Evolutionary conservation across 2,888 invertebrate genomes (phyloP).

Genomic region (Drepanosiphum platanoidis): DNA sequence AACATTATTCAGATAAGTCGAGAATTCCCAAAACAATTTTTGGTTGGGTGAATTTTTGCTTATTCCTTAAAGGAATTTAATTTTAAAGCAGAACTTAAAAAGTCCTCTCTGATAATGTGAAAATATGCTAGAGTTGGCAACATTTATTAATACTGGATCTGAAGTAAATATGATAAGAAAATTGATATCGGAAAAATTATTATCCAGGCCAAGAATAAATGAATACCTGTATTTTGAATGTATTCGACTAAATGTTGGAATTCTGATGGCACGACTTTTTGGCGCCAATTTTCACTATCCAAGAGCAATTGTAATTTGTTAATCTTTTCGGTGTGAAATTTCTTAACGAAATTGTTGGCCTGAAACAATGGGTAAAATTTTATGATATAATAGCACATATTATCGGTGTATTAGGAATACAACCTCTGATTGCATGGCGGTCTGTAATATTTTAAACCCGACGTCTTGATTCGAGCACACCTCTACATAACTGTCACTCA

Average conservation of each 20-base stretch:
- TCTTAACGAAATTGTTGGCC: conserved; percentile 89
- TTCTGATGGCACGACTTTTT: conserved; percentile 88
- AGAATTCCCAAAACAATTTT: no score
- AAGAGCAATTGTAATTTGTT: conserved; percentile 84
- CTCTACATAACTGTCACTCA: conserved; percentile 57
- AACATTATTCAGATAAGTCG: no score
- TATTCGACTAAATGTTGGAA: conserved; percentile 86
- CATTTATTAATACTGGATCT: no score
- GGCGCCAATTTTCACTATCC: conserved; percentile 93
- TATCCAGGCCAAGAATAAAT: no score
- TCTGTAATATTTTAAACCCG: conserved; percentile 56
- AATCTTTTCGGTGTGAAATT: conserved; percentile 89
- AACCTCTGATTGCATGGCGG: conserved; percentile 59
- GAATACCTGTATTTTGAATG: conserved; percentile 70
- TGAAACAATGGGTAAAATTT: no score
- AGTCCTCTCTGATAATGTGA: no score
- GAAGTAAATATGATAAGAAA: no score
- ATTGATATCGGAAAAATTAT: no score
- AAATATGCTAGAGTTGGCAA: no score
- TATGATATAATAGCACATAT: not conserved
- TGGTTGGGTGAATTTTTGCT: no score
- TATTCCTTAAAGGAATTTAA: no score
- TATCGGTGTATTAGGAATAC: not conserved
- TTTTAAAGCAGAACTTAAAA: no score
- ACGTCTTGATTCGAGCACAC: conserved; percentile 56